A percentile compares a stretch with the other conserved stretches of the same genome.
These are phyloP conservation scores for Philotrypesis tridentata DNA, from an alignment of 1,140 invertebrate species.

Conservation along the genomic window DNA sequence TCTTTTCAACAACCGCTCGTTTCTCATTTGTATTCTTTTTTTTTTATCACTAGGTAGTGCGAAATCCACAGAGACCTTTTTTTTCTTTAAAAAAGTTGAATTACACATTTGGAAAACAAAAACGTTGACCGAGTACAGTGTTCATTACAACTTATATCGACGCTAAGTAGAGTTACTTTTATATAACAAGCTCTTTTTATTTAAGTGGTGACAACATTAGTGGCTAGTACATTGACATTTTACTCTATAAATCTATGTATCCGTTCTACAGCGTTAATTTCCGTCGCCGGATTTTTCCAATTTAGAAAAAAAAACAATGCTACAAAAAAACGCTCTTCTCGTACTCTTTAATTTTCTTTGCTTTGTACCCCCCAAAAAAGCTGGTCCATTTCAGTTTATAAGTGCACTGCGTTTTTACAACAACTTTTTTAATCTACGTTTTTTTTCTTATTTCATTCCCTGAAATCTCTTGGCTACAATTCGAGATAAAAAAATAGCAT, in stretches of 20 bases:
- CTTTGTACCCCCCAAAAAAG: too few species aligned
- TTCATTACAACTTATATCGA: not conserved
- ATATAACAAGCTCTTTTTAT: slow-evolving; percentile 48
- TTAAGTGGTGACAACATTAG: slow-evolving; percentile 65
- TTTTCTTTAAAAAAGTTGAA: not conserved
- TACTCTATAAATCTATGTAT: slow-evolving; percentile 51
- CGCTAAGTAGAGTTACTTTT: slow-evolving; percentile 4
- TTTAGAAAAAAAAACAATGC: not conserved
- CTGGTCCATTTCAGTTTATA: slow-evolving; percentile 25
- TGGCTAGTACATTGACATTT: slow-evolving; percentile 64
- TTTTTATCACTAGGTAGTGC: not conserved
- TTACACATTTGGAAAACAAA: not conserved
- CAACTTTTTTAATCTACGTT: slow-evolving; percentile 18
- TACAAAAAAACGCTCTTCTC: not conserved
- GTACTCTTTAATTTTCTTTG: not conserved
- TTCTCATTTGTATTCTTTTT: not conserved
- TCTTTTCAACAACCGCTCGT: not conserved
- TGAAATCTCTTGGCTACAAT: not conserved
- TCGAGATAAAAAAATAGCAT: slow-evolving; percentile 4
- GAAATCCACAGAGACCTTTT: not conserved
- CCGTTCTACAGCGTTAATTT: slow-evolving; percentile 28
- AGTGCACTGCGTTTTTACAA: slow-evolving; percentile 22
- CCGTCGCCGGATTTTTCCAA: not conserved
- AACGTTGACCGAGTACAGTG: not conserved
- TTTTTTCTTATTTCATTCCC: not conserved